Base-by-base conservation (phyloP, 2,888 invertebrate genomes). In the Mystacides longicornis region DNA sequence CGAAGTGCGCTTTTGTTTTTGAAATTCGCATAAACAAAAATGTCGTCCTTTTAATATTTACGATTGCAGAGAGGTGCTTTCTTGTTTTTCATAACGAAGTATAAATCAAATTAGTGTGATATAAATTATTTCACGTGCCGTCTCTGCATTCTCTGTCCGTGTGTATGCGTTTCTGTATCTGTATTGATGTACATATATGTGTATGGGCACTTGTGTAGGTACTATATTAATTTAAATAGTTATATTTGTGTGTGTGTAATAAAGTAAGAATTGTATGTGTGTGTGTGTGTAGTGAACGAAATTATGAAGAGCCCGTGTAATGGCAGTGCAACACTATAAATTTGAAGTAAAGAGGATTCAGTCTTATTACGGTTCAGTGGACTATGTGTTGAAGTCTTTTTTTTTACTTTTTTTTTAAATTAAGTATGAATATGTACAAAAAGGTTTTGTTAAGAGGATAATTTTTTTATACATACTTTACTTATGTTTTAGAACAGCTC, bases 271-370 rank as follows among this genome's bases (percentile, higher is more conserved):
- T 5, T 43, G 43, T 43, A 5, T 43, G 16, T 43, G 43, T 43
- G 43, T 43, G n/a, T 43, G 16, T 43, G 11, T 27, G 27, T 27
- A 27, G 27, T 27, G 27, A 27, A 27, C 5, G 11, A 27, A 5
- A 27, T 27, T 27, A 56, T 52, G 56, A 56, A 51, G 51, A 43
- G 56, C 55, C 50, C 23, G 55, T 56, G 56, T 55, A 56, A 57
- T 57, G 55, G 55, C 59, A 49, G 49, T 54, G 49, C 52, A 27
- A 57, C 48, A 57, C 33, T 57, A 60, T 60, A 60, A 60, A 60
- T 57, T 60, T 57, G 57, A 52, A 52, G 45, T 51, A 23, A 53
- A n/a, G 48, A 53, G 23, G 50, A 56, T 50, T 59, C n/a, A n/a
- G n/a, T n/a, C n/a, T n/a, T n/a, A n/a, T n/a, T n/a, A n/a, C n/a